Base-by-base conservation (phyloP, 2,888 invertebrate genomes). In the Lymantria dispar region DNA sequence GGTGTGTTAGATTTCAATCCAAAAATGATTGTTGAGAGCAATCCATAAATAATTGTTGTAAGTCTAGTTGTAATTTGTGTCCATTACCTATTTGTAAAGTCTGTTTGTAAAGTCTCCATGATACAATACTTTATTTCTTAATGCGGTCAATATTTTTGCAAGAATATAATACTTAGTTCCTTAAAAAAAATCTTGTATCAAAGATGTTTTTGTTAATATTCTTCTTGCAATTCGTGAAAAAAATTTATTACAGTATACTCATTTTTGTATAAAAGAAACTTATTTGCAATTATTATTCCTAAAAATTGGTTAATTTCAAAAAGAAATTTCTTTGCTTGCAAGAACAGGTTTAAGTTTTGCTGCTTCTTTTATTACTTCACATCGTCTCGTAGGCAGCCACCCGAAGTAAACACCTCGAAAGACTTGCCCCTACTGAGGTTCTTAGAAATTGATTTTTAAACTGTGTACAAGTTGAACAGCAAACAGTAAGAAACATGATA, bases 361-460 rank as follows among this genome's bases (percentile, higher is more conserved):
- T 22, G 22, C 22, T 22, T 22, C 22, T 22, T 22, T 22, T 22
- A 22, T 22, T n/a, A 8, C 12, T 12, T 74, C 74, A 76, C 75
- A 79, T 75, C 70, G 78, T 68, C 63, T 68, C 64, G 72, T 63
- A 67, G 68, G 65, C 68, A 68, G 63, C 68, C 68, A 70, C 60
- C 61, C 68, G 64, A 63, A 78, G 83, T 80, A 83, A 87, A 85
- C 85, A 85, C 83, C 80, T 83, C 68, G 64, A 76, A 83, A 87
- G 76, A 22, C 5, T 88, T 85, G 79, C 78, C 80, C 76, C 83
- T 79, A 77, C 68, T 68, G 68, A 72, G 79, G 75, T 81, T 80
- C 68, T 72, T 75, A 83, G 80, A 82, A 87, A 89, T 88, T 89
- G 88, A 89, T 89, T 89, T 89, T 89, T 84, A 85, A 87, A 83